Evolutionary conservation across 2,113 vertebrate species (phyloP), one percentile per base, ranked within the genome.

Genomic region (Notothenia coriiceps): DNA sequence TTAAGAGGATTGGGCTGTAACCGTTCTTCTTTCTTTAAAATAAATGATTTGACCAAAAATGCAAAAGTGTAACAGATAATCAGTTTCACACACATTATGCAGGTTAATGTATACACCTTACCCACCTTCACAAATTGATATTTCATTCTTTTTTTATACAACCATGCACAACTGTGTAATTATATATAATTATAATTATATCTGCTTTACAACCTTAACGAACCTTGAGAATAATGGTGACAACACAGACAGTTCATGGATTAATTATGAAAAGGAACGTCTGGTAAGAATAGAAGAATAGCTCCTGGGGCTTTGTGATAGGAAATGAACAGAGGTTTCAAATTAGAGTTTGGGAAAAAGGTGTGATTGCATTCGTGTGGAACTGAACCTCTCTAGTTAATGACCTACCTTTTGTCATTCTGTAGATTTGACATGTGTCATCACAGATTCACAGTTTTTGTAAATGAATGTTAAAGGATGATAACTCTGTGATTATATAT

Each of bases 1-100:
- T 83, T 79, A 62, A 69, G 6, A 72, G 75, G 79, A 80, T 86
- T 85, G 77, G 35, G 33, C 50, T 69, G 55, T 83, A 71, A 54
- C 74, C 70, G 50, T 79, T 70, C 72, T 74, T 61, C 62, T 25
- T 43, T 69, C 49, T 22, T 62, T 29, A 29, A 29, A 29, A 29
- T 0, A 29, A 29, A 29, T 4, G 3, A 29, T 29, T 29, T 70
- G 49, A 77, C 35, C 5, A 40, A 59, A 62, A 73, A 73, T 43
- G 6, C 57, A 29, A 11, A 61, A 17, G 62, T 54, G 14, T 22
- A 50, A 46, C 40, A 33, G 63, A 35, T 69, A 46, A 64, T 74
- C 69, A 14, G 33, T 61, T 74, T 65, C n/a, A 68, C 61, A 74
- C 35, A 33, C 14, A 29, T 60, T 54, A 35, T 43, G 22, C n/a